A percentile compares a stretch with the other conserved stretches of the same genome.
Evolutionary conservation across 2,888 invertebrate genomes (phyloP).

Genomic region (Chaetogeoica ovagalla): DNA sequence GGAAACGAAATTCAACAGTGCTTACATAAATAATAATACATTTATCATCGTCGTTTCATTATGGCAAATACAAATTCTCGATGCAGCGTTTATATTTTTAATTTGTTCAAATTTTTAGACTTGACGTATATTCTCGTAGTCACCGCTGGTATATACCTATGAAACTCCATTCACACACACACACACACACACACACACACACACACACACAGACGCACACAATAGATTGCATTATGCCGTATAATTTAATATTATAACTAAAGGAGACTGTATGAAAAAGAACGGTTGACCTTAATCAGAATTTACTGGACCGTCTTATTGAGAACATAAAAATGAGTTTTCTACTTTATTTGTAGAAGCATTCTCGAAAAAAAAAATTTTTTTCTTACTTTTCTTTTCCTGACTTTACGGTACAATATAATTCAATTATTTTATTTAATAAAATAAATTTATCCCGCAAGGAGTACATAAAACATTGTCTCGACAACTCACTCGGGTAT

Average conservation of each 20-base stretch:
- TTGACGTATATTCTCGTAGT: not conserved
- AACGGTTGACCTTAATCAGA: conserved; percentile 47
- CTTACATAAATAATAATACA: no score
- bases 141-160: not conserved
- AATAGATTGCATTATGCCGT: conserved; percentile 9
- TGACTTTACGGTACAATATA: not conserved
- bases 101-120: not conserved
- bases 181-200: no score
- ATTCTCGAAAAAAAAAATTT: not conserved
- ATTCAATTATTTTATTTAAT: not conserved
- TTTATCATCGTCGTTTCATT: no score
- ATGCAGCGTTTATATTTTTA: not conserved
- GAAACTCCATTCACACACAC: not conserved
- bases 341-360: conserved; percentile 7
- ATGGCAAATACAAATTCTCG: not conserved
- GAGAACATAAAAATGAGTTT: conserved; percentile 24
- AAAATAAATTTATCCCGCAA: not conserved
- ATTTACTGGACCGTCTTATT: conserved; percentile 49
- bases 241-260: conserved; percentile 26
- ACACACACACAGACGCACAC: not conserved
- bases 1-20: no score
- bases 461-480: not conserved
- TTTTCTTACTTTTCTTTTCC: not conserved
- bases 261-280: conserved; percentile 8
- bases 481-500: not conserved